Evolutionary conservation across 2,888 invertebrate species (phyloP).

Genomic region (Meiosimyza platycephala): DNA sequence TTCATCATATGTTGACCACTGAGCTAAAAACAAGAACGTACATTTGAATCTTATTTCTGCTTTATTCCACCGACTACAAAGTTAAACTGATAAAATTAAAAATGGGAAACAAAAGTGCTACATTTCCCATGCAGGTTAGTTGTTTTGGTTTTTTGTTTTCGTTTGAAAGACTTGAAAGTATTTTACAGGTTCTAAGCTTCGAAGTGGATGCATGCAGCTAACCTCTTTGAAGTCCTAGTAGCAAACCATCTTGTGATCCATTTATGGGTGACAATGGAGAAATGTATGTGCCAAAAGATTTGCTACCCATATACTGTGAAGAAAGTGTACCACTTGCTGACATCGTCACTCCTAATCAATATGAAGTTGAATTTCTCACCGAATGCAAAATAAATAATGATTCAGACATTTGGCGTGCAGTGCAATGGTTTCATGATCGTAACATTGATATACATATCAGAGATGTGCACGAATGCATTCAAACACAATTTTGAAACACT

Average conservation of each 20-base stretch:
- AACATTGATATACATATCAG: slow-evolving; percentile 88
- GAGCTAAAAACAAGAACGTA: too few species aligned
- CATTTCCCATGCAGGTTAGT: slow-evolving; percentile 93
- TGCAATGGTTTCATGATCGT: slow-evolving; percentile 81
- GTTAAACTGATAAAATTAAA: not conserved
- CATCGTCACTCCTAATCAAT: slow-evolving; percentile 96
- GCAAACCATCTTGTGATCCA: slow-evolving; percentile 91
- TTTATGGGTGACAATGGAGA: slow-evolving; percentile 97
- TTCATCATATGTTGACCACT: too few species aligned
- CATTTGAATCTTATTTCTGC: not conserved
- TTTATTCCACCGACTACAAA: not conserved
- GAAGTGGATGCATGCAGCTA: slow-evolving; percentile 86
- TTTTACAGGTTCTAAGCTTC: slow-evolving; percentile 86
- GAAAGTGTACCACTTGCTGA: slow-evolving; percentile 90
- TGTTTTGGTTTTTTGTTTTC: not conserved
- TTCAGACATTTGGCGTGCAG: slow-evolving; percentile 79
- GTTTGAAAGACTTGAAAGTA: slow-evolving; percentile 11
- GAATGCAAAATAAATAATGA: slow-evolving; percentile 77
- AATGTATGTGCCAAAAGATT: slow-evolving; percentile 92
- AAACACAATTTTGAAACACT: too few species aligned
- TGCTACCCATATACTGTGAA: slow-evolving; percentile 88
- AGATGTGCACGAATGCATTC: slow-evolving; percentile 80
- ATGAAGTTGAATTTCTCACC: slow-evolving; percentile 89
- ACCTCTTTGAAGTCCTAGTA: slow-evolving; percentile 82
- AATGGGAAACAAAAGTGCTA: slow-evolving; percentile 96